Evolutionary conservation across 2,113 vertebrate species (phyloP).

Genomic region (Pterocles burchelli): DNA sequence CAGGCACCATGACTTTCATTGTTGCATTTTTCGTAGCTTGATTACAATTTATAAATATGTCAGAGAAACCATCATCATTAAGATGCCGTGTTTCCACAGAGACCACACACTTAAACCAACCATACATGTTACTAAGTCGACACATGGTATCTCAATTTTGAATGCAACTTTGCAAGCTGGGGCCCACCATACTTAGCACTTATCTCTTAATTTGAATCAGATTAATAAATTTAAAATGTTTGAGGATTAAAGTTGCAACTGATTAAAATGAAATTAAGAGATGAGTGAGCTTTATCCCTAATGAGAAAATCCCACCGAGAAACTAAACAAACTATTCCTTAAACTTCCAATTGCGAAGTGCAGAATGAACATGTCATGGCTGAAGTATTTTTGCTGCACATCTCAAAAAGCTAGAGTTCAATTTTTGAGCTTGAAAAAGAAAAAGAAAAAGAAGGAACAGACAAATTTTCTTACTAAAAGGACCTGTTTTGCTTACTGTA

Average conservation of each 20-base stretch:
- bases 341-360: neutral
- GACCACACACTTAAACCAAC: constrained; percentile 17
- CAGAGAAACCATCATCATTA: constrained; percentile 5
- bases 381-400: neutral
- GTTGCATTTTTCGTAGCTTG: constrained; percentile 5
- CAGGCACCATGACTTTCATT: neutral
- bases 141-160: neutral
- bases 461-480: neutral
- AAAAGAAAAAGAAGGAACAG: neutral
- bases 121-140: neutral
- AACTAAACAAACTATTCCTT: neutral
- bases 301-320: neutral
- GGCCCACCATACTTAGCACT: neutral
- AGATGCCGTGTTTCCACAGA: constrained; percentile 8
- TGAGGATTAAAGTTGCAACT: neutral
- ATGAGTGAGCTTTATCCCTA: neutral
- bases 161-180: neutral
- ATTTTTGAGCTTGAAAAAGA: neutral
- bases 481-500: neutral
- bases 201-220: constrained; percentile 23
- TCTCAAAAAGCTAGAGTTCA: neutral
- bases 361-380: neutral
- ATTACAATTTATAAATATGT: constrained; percentile 37
- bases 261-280: neutral
- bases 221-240: neutral